Conservation (phyloP, 2,888 invertebrate genomes). For the Macrophya annulata region DNA sequence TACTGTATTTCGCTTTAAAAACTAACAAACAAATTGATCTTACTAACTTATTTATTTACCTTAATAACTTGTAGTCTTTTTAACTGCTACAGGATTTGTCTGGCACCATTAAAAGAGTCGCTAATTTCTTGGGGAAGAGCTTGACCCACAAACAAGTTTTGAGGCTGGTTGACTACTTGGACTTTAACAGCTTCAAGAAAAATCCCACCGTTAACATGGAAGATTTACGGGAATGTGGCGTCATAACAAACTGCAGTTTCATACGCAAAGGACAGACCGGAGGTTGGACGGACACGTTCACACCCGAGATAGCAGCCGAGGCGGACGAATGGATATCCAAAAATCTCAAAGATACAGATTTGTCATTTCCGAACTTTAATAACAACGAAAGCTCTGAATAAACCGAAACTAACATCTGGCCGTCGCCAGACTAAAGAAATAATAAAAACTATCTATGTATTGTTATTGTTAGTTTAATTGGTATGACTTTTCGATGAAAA, state of each 20-base stretch:
- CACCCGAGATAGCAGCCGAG: slow-evolving; percentile 84
- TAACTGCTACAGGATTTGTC: slow-evolving; percentile 82
- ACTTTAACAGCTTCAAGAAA: slow-evolving; percentile 90
- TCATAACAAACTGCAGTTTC: slow-evolving; percentile 84
- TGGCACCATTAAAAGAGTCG: slow-evolving; percentile 82
- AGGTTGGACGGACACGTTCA: slow-evolving; percentile 88
- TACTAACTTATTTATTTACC: not conserved
- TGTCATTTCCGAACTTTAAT: slow-evolving; percentile 81
- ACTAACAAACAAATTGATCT: not conserved
- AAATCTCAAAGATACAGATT: slow-evolving; percentile 83
- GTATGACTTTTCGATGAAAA: not conserved
- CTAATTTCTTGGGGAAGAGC: slow-evolving; percentile 84
- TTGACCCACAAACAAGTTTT: slow-evolving; percentile 83
- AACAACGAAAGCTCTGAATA: slow-evolving; percentile 22
- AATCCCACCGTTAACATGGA: slow-evolving; percentile 91
- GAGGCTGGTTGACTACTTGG: slow-evolving; percentile 86
- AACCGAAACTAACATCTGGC: not conserved
- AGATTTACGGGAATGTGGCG: slow-evolving; percentile 83
- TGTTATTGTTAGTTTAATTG: not conserved
- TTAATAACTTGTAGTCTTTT: not conserved
- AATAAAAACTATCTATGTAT: not conserved
- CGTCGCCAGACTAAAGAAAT: not conserved
- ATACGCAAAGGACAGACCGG: slow-evolving; percentile 86
- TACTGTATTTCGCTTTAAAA: not conserved
- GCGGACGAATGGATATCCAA: slow-evolving; percentile 88